Evolutionary conservation across 1,140 invertebrate genomes (phyloP).

Genomic region (Diabrotica undecimpunctata): DNA sequence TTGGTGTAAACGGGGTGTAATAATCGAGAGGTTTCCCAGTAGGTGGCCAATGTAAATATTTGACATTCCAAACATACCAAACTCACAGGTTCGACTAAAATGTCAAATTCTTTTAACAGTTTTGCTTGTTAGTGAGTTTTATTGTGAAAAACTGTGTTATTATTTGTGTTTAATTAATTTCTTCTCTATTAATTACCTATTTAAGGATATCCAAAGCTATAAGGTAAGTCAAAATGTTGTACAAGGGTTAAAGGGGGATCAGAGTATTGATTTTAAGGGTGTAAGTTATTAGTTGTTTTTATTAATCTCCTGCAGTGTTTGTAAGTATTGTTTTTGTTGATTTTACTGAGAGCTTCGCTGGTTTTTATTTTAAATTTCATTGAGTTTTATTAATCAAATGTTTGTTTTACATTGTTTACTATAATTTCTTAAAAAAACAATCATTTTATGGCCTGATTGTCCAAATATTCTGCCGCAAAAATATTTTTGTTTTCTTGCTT

Average conservation of each 20-base stretch:
- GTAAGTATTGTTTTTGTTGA: slow-evolving; percentile 4
- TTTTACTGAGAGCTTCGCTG: background rate
- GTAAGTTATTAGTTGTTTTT: slow-evolving; percentile 8
- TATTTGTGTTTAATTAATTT: slow-evolving; percentile 11
- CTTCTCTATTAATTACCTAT: background rate
- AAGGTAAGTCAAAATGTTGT: background rate
- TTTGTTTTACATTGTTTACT: no score
- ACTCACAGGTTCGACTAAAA: slow-evolving; percentile 49
- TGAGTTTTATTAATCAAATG: no score
- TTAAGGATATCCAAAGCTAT: background rate
- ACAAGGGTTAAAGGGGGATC: slow-evolving; percentile 7
- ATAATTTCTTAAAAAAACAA: no score
- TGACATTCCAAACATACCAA: slow-evolving; percentile 47
- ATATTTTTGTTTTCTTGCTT: no score
- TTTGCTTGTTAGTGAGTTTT: slow-evolving; percentile 44
- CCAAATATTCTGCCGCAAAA: no score
- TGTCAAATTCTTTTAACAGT: slow-evolving; percentile 50
- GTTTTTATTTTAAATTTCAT: no score
- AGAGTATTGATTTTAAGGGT: slow-evolving; percentile 30
- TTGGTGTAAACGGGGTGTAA: slow-evolving; percentile 25
- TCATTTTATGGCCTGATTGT: no score
- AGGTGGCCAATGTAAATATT: slow-evolving; percentile 48
- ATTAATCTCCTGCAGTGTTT: background rate
- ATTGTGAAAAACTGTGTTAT: slow-evolving; percentile 36
- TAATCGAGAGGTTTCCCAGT: slow-evolving; percentile 41